A percentile compares a stretch with the other conserved stretches of the same genome.
These are phyloP conservation scores for Leiothrix lutea DNA, from an alignment of 2,113 vertebrate species.

Conservation along the genomic window DNA sequence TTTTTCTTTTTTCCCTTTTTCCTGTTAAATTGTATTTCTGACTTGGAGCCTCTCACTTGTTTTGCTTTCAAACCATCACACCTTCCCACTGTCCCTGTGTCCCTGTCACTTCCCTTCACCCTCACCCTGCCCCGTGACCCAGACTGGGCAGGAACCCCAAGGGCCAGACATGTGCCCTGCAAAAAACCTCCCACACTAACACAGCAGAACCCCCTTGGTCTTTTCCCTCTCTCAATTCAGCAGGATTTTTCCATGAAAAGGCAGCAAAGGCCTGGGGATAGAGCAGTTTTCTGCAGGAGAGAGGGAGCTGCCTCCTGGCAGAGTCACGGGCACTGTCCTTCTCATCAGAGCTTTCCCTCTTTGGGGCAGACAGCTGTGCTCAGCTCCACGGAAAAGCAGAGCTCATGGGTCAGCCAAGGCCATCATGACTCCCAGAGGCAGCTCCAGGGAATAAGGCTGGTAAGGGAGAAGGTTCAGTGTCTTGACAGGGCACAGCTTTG, in stretches of 20 bases:
- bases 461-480: neutral
- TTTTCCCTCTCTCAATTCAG: neutral
- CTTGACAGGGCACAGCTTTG: neutral
- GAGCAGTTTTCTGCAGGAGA: neutral
- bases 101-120: neutral
- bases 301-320: neutral
- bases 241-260: slow-evolving; percentile 40
- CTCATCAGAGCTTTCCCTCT: neutral
- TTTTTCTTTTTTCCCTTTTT: no score
- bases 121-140: neutral
- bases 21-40: no score
- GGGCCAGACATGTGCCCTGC: neutral
- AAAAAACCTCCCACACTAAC: neutral
- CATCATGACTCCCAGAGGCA: neutral
- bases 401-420: neutral
- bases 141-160: neutral
- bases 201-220: neutral
- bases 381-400: neutral
- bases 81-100: neutral
- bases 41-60: no score
- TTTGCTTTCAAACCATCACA: no score
- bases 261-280: neutral
- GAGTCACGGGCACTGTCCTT: neutral
- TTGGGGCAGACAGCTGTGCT: neutral
- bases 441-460: neutral